Conservation (phyloP, 2,113 vertebrate genomes). For the Caloenas nicobarica region DNA sequence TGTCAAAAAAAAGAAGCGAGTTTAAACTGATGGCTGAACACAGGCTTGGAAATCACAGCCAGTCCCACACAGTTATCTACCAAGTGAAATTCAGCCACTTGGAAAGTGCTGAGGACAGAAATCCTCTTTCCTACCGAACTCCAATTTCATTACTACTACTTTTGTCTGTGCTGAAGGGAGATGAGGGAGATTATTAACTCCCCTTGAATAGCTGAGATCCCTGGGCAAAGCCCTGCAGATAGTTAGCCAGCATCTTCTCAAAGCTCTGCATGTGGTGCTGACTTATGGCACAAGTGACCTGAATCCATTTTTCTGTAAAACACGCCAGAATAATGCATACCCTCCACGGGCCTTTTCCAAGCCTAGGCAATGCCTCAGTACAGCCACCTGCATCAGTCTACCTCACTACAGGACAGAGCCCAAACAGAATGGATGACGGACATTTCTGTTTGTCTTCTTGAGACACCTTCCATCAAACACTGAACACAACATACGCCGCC, state of each 20-base stretch:
- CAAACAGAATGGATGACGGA: not conserved
- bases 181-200: not conserved
- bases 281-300: fast-evolving
- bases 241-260: not conserved
- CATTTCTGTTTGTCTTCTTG: not conserved
- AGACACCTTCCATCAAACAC: not conserved
- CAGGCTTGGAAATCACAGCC: not conserved
- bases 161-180: not conserved
- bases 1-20: not conserved
- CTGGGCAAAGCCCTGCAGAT: not conserved
- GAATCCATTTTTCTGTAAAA: not conserved
- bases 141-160: not conserved
- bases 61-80: not conserved
- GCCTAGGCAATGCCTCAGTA: too few species aligned
- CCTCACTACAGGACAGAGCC: not conserved
- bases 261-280: not conserved
- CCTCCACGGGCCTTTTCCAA: not conserved
- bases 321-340: not conserved
- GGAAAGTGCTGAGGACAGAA: not conserved
- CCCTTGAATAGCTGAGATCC: not conserved
- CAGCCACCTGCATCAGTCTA: not conserved
- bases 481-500: not conserved
- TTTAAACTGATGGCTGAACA: not conserved
- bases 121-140: not conserved
- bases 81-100: not conserved